Conservation (phyloP, 35 echinoderm and acorn worm species). For the Eucidaris tribuloides region DNA sequence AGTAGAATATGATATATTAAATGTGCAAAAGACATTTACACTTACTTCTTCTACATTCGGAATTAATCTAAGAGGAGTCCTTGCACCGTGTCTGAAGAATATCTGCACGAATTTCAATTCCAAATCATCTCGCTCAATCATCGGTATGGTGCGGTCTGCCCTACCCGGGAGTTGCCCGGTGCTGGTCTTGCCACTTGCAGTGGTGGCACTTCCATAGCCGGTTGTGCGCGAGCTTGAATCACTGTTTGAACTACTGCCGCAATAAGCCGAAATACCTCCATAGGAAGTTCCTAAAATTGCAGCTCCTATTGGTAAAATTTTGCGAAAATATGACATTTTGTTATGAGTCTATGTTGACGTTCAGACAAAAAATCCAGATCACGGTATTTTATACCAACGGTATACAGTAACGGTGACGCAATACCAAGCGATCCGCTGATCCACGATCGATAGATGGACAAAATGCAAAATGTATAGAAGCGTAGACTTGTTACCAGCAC, state of each 20-base stretch:
- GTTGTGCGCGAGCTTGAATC: neutral
- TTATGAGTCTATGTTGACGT: too few relatives aligned
- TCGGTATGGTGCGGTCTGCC: neutral
- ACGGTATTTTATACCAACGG: too few relatives aligned
- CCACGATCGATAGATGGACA: too few relatives aligned
- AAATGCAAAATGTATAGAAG: too few relatives aligned
- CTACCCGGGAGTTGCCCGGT: neutral
- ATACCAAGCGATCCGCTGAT: too few relatives aligned
- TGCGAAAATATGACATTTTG: neutral
- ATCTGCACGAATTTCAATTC: conserved; percentile 19
- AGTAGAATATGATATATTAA: too few relatives aligned
- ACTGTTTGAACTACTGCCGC: neutral
- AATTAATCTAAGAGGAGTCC: neutral
- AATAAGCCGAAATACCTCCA: neutral
- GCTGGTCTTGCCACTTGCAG: neutral
- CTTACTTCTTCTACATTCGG: conserved; percentile 1
- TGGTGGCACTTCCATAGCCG: neutral
- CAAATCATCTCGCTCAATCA: neutral
- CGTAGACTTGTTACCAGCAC: too few relatives aligned
- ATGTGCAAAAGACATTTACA: neutral
- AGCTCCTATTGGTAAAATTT: neutral
- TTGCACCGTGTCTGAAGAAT: conserved; percentile 17
- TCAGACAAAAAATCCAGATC: too few relatives aligned
- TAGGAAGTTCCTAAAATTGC: neutral
- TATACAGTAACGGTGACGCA: too few relatives aligned